These are phyloP conservation scores for Seison nebaliae DNA, from an alignment of 1,140 invertebrate species.

Conservation along the genomic window DNA sequence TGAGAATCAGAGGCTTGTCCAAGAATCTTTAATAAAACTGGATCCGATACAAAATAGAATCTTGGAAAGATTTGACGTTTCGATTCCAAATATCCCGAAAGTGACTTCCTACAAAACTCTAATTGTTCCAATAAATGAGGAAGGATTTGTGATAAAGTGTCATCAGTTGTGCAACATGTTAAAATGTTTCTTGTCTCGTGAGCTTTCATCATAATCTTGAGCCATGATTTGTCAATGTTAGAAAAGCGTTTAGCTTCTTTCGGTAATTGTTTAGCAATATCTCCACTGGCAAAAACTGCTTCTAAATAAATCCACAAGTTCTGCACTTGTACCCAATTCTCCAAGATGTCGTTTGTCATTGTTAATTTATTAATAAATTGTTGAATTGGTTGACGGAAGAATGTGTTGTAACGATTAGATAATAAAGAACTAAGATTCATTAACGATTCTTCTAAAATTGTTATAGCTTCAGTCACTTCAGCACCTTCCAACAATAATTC, in stretches of 20 bases:
- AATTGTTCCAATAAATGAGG: conserved; percentile 24
- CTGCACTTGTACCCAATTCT: conserved; percentile 31
- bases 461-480: conserved; percentile 68
- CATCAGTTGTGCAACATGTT: conserved; percentile 15
- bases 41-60: conserved; percentile 62
- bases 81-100: conserved; percentile 28
- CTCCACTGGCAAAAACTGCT: conserved; percentile 30
- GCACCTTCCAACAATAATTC: conserved; percentile 65
- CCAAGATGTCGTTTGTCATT: conserved; percentile 37
- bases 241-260: conserved; percentile 29
- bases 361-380: conserved; percentile 77
- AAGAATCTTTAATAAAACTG: conserved; percentile 56
- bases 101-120: conserved; percentile 17
- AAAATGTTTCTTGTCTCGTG: neutral
- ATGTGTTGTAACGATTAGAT: conserved; percentile 82
- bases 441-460: conserved; percentile 69
- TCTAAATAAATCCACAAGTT: conserved; percentile 33
- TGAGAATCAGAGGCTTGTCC: conserved; percentile 79
- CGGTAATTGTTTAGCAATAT: conserved; percentile 30
- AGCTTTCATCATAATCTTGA: conserved; percentile 2
- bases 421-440: conserved; percentile 72
- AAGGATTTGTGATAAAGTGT: conserved; percentile 39
- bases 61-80: conserved; percentile 28
- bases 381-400: conserved; percentile 78
- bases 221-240: conserved; percentile 14